These are phyloP conservation scores for Cotesia chilonis DNA, from an alignment of 1,140 invertebrate genomes.

Conservation along the genomic window DNA sequence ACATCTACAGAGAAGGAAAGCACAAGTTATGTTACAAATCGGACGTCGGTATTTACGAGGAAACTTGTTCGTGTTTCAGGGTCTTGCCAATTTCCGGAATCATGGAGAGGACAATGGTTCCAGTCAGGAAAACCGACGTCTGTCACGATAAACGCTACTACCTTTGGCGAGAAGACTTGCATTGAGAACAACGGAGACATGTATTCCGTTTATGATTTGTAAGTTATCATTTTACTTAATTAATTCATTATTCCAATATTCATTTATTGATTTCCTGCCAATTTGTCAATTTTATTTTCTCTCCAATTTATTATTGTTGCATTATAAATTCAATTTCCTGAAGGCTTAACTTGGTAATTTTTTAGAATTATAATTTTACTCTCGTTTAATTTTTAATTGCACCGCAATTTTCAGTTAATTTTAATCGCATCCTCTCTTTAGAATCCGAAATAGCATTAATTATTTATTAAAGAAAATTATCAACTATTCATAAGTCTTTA, in stretches of 20 bases:
- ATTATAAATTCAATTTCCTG: too few relatives aligned
- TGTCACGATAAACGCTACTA: conserved; percentile 62
- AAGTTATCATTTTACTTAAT: conserved; percentile 43
- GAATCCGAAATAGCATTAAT: too few relatives aligned
- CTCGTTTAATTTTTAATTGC: too few relatives aligned
- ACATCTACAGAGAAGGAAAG: background rate
- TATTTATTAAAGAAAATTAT: too few relatives aligned
- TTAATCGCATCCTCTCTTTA: too few relatives aligned
- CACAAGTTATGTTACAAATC: conserved; percentile 17
- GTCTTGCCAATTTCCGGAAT: conserved; percentile 64
- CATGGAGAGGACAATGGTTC: conserved; percentile 68
- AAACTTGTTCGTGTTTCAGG: conserved; percentile 51
- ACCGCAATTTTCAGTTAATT: too few relatives aligned
- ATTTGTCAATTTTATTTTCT: too few relatives aligned
- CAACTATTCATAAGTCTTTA: too few relatives aligned
- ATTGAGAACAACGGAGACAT: conserved; percentile 60
- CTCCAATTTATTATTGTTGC: too few relatives aligned
- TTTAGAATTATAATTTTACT: too few relatives aligned
- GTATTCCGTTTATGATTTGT: conserved; percentile 63
- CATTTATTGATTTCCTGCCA: too few relatives aligned
- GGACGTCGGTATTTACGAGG: conserved; percentile 38
- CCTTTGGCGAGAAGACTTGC: conserved; percentile 63
- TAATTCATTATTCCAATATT: background rate
- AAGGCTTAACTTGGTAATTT: too few relatives aligned
- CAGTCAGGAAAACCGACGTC: conserved; percentile 59